Base-by-base conservation (phyloP, 2,888 invertebrate genomes). In the Amblyjoppa proteus region DNA sequence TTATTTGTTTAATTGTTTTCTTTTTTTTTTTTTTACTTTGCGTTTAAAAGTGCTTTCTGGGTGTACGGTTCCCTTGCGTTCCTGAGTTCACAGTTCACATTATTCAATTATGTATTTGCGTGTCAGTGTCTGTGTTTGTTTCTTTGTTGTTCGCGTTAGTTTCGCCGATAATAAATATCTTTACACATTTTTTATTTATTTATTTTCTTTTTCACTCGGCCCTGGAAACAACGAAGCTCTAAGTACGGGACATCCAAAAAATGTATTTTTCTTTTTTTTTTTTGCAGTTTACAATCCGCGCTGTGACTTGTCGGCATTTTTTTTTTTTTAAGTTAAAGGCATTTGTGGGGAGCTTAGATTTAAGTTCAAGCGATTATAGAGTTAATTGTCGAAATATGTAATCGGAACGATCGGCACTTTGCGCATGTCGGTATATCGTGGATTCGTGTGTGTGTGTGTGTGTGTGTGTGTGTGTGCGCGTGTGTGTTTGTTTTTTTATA, bases 301-400 rank as follows among this genome's bases (percentile, higher is more conserved):
- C 85, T 85, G 81, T 38, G 34, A 49, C 5, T 38, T 25, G n/a
- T 58, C 56, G 75, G 78, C 78, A 71, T 68, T 76, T 64, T 75
- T 56, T 38, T 38, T 45, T 51, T 58, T 51, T 58, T 64, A 76
- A 84, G 81, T 87, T 87, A 87, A 88, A 87, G 86, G 87, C 88
- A 89, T 87, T 89, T 87, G 85, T 70, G 86, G 87, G 86, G 81
- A 84, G 77, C 86, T 84, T 87, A 85, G 81, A 81, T 81, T 68
- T 49, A 49, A 73, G 71, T 81, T 77, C 41, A 73, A 84, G 76
- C 76, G 61, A 74, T 77, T 81, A 51, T 49, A 71, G 56, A 34
- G 34, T 34, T 61, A 38, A 6, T 56, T 34, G 34, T 68, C 66
- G 73, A 73, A 83, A 73, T 41, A 64, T 38, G 38, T 68, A 31